Evolutionary conservation across 2,888 invertebrate species (phyloP).

Genomic region (Cotesia congregata): DNA sequence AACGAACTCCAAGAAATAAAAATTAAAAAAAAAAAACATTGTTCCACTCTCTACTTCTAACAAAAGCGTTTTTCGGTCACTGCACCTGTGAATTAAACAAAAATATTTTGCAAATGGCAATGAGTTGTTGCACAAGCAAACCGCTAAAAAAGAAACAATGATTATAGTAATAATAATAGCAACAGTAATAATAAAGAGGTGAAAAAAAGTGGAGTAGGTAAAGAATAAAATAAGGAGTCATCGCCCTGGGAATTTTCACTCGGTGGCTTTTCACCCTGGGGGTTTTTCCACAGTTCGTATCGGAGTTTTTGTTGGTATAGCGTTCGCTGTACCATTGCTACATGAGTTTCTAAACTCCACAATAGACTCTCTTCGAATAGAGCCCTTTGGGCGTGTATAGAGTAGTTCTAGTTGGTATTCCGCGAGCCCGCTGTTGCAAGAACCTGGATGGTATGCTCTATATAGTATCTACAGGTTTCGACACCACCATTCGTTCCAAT

Average conservation of each 20-base stretch:
- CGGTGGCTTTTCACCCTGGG: not conserved
- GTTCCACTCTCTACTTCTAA: no score
- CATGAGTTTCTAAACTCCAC: constrained; percentile 14
- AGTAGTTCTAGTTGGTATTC: constrained; percentile 21
- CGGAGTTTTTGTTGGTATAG: not conserved
- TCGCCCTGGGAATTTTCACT: constrained; percentile 1
- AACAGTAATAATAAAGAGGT: not conserved
- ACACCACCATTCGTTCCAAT: constrained; percentile 8
- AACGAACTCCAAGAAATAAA: no score
- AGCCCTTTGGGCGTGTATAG: constrained; percentile 1
- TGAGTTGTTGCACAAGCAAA: not conserved
- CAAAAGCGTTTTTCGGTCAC: no score
- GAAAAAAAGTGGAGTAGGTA: not conserved
- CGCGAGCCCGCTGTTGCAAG: not conserved
- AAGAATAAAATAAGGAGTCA: not conserved
- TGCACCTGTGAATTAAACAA: no score
- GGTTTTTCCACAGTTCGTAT: not conserved
- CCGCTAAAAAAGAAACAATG: not conserved
- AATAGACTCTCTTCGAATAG: constrained; percentile 15
- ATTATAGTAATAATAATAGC: not conserved
- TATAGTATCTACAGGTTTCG: not conserved
- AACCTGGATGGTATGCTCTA: not conserved
- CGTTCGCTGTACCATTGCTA: not conserved
- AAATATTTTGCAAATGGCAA: constrained; percentile 4
- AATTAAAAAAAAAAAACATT: no score